A percentile compares a stretch with the other conserved stretches of the same genome.
Evolutionary conservation across 2,888 invertebrate species (phyloP).

Genomic region (Osmoderma eremita): DNA sequence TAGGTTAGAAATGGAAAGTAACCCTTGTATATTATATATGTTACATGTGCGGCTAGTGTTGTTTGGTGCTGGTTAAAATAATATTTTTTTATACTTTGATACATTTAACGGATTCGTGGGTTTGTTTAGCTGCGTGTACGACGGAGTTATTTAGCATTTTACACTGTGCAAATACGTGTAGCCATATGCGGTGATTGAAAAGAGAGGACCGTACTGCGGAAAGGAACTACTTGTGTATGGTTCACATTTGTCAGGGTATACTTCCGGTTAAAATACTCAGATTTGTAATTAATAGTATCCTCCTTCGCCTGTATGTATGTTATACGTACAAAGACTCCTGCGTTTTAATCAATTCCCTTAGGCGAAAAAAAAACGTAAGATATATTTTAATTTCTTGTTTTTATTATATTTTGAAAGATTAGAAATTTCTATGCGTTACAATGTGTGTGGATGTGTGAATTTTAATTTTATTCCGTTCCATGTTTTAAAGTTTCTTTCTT

Average conservation of each 20-base stretch:
- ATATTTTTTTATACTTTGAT: too few species aligned
- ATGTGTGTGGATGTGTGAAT: not conserved
- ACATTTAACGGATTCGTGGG: too few species aligned
- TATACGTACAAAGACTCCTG: not conserved
- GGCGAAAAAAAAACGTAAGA: too few species aligned
- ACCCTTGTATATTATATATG: not conserved
- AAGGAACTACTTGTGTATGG: conserved; percentile 42
- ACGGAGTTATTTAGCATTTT: not conserved
- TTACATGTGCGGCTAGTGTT: not conserved
- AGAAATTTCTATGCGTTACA: not conserved
- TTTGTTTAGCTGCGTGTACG: too few species aligned
- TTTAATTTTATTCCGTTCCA: not conserved
- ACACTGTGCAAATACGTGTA: not conserved
- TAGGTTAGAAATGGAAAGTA: conserved; percentile 20
- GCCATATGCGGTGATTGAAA: conserved; percentile 12
- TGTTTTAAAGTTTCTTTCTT: conserved; percentile 30
- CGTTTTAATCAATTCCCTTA: too few species aligned
- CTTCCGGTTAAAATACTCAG: conserved; percentile 46
- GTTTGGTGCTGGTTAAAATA: conserved; percentile 1
- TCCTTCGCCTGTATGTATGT: too few species aligned
- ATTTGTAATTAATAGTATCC: conserved; percentile 45
- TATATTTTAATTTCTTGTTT: too few species aligned
- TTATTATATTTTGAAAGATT: too few species aligned
- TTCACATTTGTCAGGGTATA: conserved; percentile 49
- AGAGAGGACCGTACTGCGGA: conserved; percentile 34